phyloP scores from a whole-genome alignment of 2,888 invertebrate species.

The Parapristionchus giblindavisi region DNA sequence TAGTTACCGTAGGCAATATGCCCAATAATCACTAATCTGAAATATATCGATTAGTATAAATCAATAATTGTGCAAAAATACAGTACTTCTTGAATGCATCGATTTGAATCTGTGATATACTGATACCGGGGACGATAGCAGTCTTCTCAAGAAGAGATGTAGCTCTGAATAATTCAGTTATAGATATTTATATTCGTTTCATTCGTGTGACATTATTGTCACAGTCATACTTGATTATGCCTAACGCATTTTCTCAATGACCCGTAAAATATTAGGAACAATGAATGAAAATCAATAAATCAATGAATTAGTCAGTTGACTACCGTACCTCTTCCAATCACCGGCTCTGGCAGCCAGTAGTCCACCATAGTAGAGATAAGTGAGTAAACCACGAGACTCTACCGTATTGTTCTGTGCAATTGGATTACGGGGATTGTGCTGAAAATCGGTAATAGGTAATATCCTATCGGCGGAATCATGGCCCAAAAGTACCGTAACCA shows the following conservation, averaged over 20 bases:
- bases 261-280: not conserved
- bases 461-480: not conserved
- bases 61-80: not conserved
- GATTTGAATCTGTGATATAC: constrained; percentile 31
- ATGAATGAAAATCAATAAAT: not conserved
- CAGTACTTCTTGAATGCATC: constrained; percentile 38
- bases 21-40: constrained; percentile 31
- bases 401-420: not conserved
- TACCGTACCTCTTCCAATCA: constrained; percentile 22
- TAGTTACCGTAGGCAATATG: not conserved
- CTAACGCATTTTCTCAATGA: too few relatives aligned
- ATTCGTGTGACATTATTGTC: too few relatives aligned
- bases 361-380: constrained; percentile 37
- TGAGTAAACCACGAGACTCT: constrained; percentile 27
- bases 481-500: not conserved
- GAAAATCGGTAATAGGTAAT: not conserved
- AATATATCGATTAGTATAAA: not conserved
- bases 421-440: not conserved
- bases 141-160: constrained; percentile 27
- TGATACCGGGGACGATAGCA: constrained; percentile 15
- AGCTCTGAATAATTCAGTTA: not conserved
- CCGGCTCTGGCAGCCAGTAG: not conserved
- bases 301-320: too few relatives aligned
- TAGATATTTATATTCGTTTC: not conserved
- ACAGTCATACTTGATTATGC: too few relatives aligned